A percentile compares a stretch with the other conserved stretches of the same genome.
Evolutionary conservation across 1,140 invertebrate species (phyloP).

Genomic region (Drosophila subpulchrella): DNA sequence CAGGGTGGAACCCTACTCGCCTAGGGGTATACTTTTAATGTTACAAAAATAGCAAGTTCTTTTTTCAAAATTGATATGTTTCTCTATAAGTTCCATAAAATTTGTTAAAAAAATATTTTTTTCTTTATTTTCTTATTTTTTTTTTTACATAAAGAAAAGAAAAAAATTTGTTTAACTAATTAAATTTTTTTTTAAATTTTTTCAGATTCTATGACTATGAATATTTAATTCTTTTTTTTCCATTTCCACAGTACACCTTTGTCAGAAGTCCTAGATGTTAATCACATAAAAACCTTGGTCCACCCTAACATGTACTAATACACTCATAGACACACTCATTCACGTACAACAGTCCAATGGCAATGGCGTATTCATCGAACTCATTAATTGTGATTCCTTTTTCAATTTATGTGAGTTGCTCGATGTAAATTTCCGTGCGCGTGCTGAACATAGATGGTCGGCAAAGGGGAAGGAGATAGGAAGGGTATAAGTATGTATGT

Average conservation of each 20-base stretch:
- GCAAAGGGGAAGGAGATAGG: not conserved
- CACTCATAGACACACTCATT: constrained; percentile 15
- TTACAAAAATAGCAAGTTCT: too few species aligned
- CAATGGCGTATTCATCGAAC: constrained; percentile 76
- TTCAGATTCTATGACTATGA: too few species aligned
- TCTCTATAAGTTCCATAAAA: too few species aligned
- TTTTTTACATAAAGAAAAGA: too few species aligned
- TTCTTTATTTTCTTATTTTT: too few species aligned
- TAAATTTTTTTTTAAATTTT: too few species aligned
- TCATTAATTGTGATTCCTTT: constrained; percentile 83
- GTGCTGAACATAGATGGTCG: constrained; percentile 30
- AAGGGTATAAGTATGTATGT: constrained; percentile 1
- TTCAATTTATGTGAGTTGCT: constrained; percentile 72
- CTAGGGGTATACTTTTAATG: not conserved
- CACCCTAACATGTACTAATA: constrained; percentile 17
- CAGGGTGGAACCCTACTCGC: constrained; percentile 15
- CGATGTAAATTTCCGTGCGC: constrained; percentile 59
- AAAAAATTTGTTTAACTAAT: too few species aligned
- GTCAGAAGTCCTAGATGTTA: not conserved
- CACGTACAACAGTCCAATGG: constrained; percentile 36
- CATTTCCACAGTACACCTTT: too few species aligned
- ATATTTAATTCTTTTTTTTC: too few species aligned
- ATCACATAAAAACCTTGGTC: not conserved
- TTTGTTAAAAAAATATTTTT: too few species aligned
- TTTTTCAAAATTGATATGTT: too few species aligned